These are phyloP conservation scores for Ascidia mentula DNA, from an alignment of 23 tunicate species.

Conservation along the genomic window DNA sequence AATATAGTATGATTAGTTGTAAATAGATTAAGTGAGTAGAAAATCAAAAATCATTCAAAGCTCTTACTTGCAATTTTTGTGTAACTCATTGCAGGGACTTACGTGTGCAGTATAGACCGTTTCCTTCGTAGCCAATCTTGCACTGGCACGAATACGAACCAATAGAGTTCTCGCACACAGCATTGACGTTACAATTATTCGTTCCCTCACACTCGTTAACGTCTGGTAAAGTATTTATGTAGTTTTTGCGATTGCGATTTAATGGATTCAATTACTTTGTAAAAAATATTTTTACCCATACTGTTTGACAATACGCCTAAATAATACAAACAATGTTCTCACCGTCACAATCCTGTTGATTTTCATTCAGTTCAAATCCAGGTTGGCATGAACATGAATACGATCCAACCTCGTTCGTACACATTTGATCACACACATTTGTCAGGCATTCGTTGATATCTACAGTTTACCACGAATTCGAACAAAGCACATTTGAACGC, in stretches of 20 bases:
- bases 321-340: not conserved
- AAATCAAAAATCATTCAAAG: too few species aligned
- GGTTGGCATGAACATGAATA: constrained; percentile 29
- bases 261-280: too few species aligned
- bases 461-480: too few species aligned
- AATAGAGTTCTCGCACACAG: constrained; percentile 3
- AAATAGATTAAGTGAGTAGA: too few species aligned
- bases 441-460: constrained; percentile 37
- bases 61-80: not conserved
- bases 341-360: constrained; percentile 22
- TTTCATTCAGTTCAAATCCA: constrained; percentile 29
- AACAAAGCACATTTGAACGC: too few species aligned
- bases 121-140: constrained; percentile 25
- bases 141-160: constrained; percentile 17
- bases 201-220: constrained; percentile 30
- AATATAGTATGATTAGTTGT: not conserved
- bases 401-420: constrained; percentile 31
- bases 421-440: constrained; percentile 31
- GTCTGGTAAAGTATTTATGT: too few species aligned
- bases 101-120: constrained; percentile 14
- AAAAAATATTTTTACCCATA: too few species aligned
- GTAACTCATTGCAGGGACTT: not conserved
- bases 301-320: too few species aligned
- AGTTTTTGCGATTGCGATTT: too few species aligned
- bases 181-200: constrained; percentile 26